Evolutionary conservation across 64 coral and sea anemone genomes (phyloP).

Genomic region (Pachyseris speciosa): DNA sequence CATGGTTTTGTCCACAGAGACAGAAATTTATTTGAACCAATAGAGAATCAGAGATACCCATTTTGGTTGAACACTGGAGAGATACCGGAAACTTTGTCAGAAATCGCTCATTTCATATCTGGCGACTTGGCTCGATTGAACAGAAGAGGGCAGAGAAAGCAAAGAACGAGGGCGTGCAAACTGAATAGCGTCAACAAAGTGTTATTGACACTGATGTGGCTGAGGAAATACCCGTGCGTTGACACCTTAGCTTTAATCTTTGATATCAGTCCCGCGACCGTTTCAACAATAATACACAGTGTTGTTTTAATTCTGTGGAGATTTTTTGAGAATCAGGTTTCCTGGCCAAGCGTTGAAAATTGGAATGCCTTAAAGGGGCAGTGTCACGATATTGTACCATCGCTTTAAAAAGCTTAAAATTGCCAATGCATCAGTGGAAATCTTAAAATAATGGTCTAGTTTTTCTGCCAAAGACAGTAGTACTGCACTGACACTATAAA

Average conservation of each 20-base stretch:
- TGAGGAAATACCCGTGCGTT: constrained; percentile 33
- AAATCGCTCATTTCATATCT: background rate
- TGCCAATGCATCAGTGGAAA: too few relatives aligned
- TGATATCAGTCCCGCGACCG: constrained; percentile 23
- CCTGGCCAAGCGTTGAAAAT: background rate
- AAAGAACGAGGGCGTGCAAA: too few relatives aligned
- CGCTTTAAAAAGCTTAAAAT: too few relatives aligned
- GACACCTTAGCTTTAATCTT: constrained; percentile 37
- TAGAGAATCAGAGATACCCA: constrained; percentile 5
- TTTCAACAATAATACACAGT: background rate
- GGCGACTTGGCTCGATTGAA: background rate
- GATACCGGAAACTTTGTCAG: background rate
- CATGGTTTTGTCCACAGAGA: background rate
- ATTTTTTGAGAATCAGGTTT: background rate
- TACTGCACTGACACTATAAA: too few relatives aligned
- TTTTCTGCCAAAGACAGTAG: too few relatives aligned
- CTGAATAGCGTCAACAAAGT: constrained; percentile 27
- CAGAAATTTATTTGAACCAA: background rate
- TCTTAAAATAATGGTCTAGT: too few relatives aligned
- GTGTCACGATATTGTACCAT: too few relatives aligned
- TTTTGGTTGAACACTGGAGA: too few relatives aligned
- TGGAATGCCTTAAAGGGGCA: background rate
- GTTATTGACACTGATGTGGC: constrained; percentile 31
- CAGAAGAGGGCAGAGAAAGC: background rate
- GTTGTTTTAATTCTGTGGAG: background rate